Percentiles rank a stretch among this genome's conserved stretches.
phyloP scores from a whole-genome alignment of 2,113 vertebrate genomes.

The Psilopsiagon aurifrons region DNA sequence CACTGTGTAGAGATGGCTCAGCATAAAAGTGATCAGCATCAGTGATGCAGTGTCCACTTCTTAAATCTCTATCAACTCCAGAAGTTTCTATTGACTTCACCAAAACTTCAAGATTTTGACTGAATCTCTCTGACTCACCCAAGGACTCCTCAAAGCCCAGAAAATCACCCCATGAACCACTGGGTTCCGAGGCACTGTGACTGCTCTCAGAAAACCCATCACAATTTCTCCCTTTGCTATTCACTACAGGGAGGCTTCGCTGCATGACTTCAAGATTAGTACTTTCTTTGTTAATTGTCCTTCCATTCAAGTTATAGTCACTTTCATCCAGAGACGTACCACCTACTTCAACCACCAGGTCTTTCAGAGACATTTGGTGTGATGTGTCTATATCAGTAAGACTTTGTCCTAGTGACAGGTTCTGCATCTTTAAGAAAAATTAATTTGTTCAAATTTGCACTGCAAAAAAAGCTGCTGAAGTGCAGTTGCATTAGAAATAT shows the following conservation, averaged over 20 bases:
- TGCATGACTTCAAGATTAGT: neutral
- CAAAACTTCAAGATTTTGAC: neutral
- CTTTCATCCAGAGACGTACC: accelerated
- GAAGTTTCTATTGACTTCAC: neutral
- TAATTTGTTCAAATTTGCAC: neutral
- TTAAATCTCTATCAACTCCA: accelerated
- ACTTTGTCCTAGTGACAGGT: neutral
- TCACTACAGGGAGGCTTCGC: neutral
- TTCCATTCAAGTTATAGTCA: neutral
- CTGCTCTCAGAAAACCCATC: neutral
- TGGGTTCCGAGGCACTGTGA: neutral
- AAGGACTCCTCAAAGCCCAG: conserved; percentile 64
- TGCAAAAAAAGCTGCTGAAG: neutral
- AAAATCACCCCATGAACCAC: conserved; percentile 69
- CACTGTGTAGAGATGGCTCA: neutral
- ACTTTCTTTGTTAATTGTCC: neutral
- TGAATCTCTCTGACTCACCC: neutral
- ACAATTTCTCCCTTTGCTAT: neutral
- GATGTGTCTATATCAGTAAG: neutral
- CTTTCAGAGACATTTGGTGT: neutral
- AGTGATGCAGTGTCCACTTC: neutral
- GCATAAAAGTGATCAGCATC: neutral
- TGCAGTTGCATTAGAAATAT: neutral
- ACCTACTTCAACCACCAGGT: neutral
- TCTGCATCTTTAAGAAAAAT: conserved; percentile 29